Evolutionary conservation across 2,797 vertebrate species (phyloP).

Genomic region (Corythornis leucogaster): DNA sequence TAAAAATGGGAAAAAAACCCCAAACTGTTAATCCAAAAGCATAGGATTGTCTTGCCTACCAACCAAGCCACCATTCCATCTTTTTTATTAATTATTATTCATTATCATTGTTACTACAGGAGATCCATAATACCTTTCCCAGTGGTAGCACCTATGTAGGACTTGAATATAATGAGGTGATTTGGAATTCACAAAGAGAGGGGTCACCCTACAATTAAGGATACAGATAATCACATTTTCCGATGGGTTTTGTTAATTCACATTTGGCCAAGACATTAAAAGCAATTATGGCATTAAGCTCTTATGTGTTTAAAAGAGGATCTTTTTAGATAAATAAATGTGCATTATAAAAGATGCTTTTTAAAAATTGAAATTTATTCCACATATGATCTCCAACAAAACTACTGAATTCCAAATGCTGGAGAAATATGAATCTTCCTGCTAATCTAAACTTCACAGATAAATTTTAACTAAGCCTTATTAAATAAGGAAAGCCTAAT

Average conservation of each 20-base stretch:
- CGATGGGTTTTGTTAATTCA: background rate
- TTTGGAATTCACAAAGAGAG: background rate
- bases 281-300: conserved; percentile 32
- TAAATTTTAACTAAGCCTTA: background rate
- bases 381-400: background rate
- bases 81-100: background rate
- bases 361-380: background rate
- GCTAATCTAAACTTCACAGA: background rate
- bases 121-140: background rate
- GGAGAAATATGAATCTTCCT: background rate
- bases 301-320: background rate
- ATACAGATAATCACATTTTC: conserved; percentile 20
- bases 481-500: background rate
- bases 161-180: background rate
- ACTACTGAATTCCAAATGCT: background rate
- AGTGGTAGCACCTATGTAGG: background rate
- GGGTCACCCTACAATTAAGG: background rate
- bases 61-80: background rate
- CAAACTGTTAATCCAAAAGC: background rate
- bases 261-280: conserved; percentile 30
- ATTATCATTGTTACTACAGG: background rate
- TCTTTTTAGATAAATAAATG: background rate
- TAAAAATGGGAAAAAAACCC: background rate
- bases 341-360: background rate
- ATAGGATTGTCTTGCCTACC: background rate